phyloP scores from a whole-genome alignment of 2,113 vertebrate genomes.

The Empidonax traillii region DNA sequence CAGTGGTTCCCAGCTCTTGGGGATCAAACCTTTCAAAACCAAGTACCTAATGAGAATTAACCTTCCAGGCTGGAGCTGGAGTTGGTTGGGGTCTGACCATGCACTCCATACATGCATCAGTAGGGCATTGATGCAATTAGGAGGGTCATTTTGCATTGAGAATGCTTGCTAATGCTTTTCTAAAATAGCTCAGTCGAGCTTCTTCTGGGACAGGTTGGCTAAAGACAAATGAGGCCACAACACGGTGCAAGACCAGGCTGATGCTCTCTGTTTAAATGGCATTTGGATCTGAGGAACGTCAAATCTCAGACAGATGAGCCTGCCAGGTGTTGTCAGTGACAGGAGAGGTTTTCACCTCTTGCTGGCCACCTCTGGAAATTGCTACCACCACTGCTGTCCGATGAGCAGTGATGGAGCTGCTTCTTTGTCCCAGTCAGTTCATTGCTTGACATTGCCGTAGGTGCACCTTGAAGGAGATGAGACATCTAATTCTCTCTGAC shows the following conservation, averaged over 20 bases:
- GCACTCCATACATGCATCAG: accelerated
- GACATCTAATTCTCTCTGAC: background rate
- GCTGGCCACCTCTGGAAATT: background rate
- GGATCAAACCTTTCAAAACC: background rate
- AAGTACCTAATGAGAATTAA: background rate
- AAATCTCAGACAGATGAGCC: background rate
- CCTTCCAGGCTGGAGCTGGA: background rate
- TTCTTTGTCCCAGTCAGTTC: background rate
- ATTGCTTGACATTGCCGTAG: background rate
- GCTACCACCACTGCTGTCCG: background rate
- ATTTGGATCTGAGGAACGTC: background rate
- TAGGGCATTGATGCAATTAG: background rate
- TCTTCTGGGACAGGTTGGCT: background rate
- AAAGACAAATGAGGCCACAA: background rate
- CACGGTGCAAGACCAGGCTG: background rate
- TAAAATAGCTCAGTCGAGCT: background rate
- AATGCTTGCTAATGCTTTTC: background rate
- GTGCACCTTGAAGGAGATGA: background rate
- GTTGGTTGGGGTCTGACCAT: background rate
- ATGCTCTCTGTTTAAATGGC: background rate
- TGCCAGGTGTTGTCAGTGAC: background rate
- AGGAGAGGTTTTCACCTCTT: background rate
- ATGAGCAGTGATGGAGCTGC: background rate
- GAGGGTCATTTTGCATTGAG: background rate
- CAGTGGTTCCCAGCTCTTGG: background rate